A percentile compares a stretch with the other conserved stretches of the same genome.
Conservation (phyloP, 2,113 vertebrate species). For the Platycercus adscitus region DNA sequence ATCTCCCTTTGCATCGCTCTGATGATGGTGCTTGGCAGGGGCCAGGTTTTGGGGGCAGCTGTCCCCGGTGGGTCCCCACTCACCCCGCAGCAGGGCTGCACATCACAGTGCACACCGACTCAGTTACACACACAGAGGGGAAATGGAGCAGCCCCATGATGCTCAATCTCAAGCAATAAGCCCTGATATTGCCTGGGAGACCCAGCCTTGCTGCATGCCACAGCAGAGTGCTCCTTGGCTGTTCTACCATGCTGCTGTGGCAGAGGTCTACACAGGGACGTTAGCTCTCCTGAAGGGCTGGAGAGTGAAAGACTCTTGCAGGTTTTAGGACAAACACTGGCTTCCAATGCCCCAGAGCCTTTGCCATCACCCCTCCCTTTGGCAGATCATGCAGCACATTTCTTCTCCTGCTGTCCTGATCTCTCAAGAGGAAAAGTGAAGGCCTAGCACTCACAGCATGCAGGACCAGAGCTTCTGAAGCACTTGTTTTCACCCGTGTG, state of each 20-base stretch:
- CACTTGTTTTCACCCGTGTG: background rate
- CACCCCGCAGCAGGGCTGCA: background rate
- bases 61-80: accelerated
- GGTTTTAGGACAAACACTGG: background rate
- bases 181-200: background rate
- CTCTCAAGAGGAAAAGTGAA: background rate
- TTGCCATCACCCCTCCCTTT: background rate
- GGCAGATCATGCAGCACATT: background rate
- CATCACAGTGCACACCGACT: accelerated
- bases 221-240: background rate
- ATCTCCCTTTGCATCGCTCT: background rate
- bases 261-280: background rate
- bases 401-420: background rate
- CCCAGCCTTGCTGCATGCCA: background rate
- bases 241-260: background rate
- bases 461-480: background rate
- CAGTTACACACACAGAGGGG: accelerated
- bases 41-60: background rate
- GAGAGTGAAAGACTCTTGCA: background rate
- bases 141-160: background rate
- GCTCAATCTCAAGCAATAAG: background rate
- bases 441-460: background rate
- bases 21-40: background rate
- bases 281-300: background rate
- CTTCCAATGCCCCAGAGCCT: background rate